Evolutionary conservation across 92 coral and sea anemone genomes (phyloP).

Genomic region (Parazoanthus atlanticus): DNA sequence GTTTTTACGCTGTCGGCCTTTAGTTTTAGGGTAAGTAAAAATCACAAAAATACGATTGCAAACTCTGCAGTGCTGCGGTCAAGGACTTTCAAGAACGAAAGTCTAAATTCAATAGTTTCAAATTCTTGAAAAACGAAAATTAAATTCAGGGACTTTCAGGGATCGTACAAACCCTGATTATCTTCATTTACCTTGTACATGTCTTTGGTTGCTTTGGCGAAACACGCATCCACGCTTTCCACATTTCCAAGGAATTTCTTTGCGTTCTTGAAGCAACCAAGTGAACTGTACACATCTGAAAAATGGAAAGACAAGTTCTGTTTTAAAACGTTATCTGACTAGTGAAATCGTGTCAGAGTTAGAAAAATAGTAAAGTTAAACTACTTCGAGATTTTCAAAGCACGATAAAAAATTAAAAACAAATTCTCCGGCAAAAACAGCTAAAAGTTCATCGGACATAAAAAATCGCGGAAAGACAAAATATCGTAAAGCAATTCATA

Average conservation of each 20-base stretch:
- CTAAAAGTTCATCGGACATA: background rate
- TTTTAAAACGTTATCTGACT: background rate
- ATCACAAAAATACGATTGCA: no score
- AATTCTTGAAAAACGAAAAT: no score
- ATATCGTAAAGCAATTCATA: background rate
- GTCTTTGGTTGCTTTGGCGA: slow-evolving; percentile 1
- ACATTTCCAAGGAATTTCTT: slow-evolving; percentile 35
- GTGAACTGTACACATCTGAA: slow-evolving; percentile 29
- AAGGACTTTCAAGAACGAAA: no score
- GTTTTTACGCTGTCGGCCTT: no score
- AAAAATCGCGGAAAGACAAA: background rate
- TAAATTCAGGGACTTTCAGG: no score
- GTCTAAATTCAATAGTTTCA: no score
- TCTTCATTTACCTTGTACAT: background rate
- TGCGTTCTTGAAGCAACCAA: slow-evolving; percentile 16
- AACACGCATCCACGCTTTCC: slow-evolving; percentile 13
- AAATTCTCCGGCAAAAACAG: no score
- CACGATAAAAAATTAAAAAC: no score
- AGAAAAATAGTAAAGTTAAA: background rate
- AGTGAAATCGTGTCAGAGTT: background rate
- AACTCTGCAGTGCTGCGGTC: no score
- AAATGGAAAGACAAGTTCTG: background rate
- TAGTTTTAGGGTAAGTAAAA: no score
- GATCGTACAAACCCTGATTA: no score
- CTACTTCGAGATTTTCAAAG: no score